Conservation (phyloP, 2,888 invertebrate genomes). For the Octonoba sinensis region DNA sequence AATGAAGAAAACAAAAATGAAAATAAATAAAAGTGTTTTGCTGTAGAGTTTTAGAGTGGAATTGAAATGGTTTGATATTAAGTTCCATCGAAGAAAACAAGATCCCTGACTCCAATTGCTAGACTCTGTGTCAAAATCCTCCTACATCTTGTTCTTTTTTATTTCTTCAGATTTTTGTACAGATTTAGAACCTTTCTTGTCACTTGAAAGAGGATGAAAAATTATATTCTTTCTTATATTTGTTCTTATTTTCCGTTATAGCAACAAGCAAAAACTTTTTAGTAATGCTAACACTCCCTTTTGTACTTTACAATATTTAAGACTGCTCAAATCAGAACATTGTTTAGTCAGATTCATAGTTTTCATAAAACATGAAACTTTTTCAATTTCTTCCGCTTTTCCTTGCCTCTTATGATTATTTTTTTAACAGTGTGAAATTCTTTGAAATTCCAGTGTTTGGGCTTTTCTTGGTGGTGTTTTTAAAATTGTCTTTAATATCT, state of each 20-base stretch:
- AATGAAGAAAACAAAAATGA: constrained; percentile 17
- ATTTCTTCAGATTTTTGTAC: constrained; percentile 18
- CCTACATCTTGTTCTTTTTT: constrained; percentile 26
- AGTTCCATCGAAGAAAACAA: constrained; percentile 54
- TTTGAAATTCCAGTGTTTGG: too few relatives aligned
- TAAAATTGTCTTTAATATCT: too few relatives aligned
- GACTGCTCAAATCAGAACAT: too few relatives aligned
- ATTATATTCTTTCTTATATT: constrained; percentile 28
- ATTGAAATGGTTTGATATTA: constrained; percentile 54
- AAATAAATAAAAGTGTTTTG: constrained; percentile 1
- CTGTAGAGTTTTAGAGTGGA: constrained; percentile 30
- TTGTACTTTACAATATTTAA: too few relatives aligned
- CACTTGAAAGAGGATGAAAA: constrained; percentile 25
- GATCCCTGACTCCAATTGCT: constrained; percentile 29
- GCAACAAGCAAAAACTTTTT: too few relatives aligned
- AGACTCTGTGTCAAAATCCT: constrained; percentile 25
- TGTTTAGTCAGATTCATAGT: too few relatives aligned
- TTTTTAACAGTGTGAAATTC: too few relatives aligned
- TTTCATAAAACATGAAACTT: too few relatives aligned
- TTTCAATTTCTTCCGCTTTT: too few relatives aligned
- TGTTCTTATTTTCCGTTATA: neutral
- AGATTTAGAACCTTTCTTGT: constrained; percentile 24
- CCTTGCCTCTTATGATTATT: too few relatives aligned
- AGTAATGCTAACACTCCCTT: too few relatives aligned
- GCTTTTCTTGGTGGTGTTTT: too few relatives aligned